Evolutionary conservation across 2,888 invertebrate species (phyloP).

Genomic region (Phlogophora meticulosa): DNA sequence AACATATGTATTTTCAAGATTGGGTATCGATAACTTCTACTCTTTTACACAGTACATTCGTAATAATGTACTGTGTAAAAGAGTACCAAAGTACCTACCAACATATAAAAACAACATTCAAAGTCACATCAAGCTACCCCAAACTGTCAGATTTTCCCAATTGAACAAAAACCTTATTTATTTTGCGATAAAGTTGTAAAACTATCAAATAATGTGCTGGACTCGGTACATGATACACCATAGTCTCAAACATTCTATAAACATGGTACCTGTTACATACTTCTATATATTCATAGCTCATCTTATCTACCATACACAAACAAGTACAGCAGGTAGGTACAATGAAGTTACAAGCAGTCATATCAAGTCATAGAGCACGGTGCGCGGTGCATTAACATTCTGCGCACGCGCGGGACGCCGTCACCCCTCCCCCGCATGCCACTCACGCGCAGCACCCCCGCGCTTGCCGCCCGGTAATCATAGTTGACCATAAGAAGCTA

Average conservation of each 20-base stretch:
- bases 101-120: too few species aligned
- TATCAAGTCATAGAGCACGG: slow-evolving; percentile 69
- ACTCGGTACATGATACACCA: not conserved
- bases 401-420: slow-evolving; percentile 74
- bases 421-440: slow-evolving; percentile 56
- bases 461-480: slow-evolving; percentile 2
- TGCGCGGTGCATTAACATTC: slow-evolving; percentile 76
- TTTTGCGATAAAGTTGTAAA: too few species aligned
- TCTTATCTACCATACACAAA: slow-evolving; percentile 9
- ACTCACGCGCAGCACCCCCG: slow-evolving; percentile 43
- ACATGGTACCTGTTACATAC: slow-evolving; percentile 2
- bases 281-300: not conserved
- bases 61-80: too few species aligned
- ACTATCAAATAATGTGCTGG: too few species aligned
- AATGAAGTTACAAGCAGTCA: slow-evolving; percentile 59
- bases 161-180: too few species aligned
- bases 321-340: slow-evolving; percentile 16
- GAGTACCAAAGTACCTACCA: too few species aligned
- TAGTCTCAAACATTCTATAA: not conserved
- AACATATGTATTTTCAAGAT: too few species aligned
- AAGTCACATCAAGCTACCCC: too few species aligned
- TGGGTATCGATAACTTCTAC: too few species aligned
- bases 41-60: too few species aligned
- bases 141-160: too few species aligned
- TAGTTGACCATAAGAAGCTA: slow-evolving; percentile 15